These are phyloP conservation scores for Tenthredo scrophulariae DNA, from an alignment of 2,888 invertebrate species.

Conservation along the genomic window DNA sequence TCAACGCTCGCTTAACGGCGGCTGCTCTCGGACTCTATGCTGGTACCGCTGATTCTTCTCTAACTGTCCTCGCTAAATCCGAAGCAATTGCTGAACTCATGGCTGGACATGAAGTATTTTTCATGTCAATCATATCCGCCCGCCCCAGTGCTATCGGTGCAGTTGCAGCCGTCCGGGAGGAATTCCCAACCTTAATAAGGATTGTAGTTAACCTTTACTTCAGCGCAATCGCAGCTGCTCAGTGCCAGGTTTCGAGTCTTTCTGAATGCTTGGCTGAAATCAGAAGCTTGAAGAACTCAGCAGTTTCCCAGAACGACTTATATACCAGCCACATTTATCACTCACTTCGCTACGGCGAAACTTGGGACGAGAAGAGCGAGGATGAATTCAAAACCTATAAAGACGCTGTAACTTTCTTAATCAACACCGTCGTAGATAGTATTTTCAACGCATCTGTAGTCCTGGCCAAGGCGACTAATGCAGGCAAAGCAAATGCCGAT, in stretches of 20 bases:
- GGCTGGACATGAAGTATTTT: not conserved
- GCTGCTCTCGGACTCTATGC: not conserved
- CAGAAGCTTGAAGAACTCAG: not conserved
- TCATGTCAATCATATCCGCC: not conserved
- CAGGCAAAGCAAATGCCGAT: not conserved
- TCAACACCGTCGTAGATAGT: not conserved
- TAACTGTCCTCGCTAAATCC: not conserved
- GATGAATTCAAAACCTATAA: not conserved
- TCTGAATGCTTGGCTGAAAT: not conserved
- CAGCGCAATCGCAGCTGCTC: not conserved
- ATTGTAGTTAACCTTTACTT: not conserved
- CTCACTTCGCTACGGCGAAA: not conserved
- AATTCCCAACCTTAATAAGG: not conserved
- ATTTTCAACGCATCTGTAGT: not conserved
- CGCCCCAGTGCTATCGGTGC: not conserved
- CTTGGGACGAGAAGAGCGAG: not conserved
- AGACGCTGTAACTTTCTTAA: not conserved
- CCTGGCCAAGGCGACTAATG: not conserved
- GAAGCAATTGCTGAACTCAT: not conserved
- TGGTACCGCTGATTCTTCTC: not conserved
- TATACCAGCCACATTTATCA: not conserved
- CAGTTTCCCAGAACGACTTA: not conserved
- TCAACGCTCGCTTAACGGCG: not conserved
- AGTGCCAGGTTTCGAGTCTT: not conserved
- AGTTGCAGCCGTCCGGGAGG: not conserved